Conservation (phyloP, 2,888 invertebrate genomes). For the Cartodere bifasciata region DNA sequence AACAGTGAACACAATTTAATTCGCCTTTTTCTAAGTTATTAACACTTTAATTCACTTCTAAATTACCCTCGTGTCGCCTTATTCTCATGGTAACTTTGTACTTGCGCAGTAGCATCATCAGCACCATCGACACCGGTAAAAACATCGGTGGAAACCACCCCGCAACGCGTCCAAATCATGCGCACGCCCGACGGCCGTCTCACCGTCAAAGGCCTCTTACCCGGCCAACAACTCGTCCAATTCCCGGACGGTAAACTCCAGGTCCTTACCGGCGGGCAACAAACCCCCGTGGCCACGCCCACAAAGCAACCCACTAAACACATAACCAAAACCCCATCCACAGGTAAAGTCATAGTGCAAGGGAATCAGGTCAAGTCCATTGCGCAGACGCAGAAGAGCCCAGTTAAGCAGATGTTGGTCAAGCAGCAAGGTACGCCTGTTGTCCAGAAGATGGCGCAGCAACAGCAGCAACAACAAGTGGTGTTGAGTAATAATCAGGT, state of each 20-base stretch:
- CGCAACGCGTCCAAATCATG: constrained; percentile 81
- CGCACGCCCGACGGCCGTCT: constrained; percentile 83
- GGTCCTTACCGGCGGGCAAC: constrained; percentile 57
- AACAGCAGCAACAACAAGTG: constrained; percentile 28
- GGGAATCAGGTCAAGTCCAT: constrained; percentile 20
- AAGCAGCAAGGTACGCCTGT: constrained; percentile 29
- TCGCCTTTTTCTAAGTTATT: no score
- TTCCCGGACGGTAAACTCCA: constrained; percentile 90
- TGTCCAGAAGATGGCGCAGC: constrained; percentile 32
- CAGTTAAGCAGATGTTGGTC: constrained; percentile 25
- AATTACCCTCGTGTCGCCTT: no score
- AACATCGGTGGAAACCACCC: constrained; percentile 21
- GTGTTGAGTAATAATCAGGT: constrained; percentile 32
- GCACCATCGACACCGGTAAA: constrained; percentile 23
- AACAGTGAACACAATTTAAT: no score
- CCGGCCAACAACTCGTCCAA: constrained; percentile 86
- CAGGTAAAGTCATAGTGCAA: constrained; percentile 27
- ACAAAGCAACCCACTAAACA: constrained; percentile 32
- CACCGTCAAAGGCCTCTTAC: constrained; percentile 79
- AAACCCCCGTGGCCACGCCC: constrained; percentile 17
- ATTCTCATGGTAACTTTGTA: no score
- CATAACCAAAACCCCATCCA: constrained; percentile 29
- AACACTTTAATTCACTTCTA: no score
- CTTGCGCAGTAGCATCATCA: no score
- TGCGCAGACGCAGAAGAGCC: constrained; percentile 21